Percentiles rank a stretch among this genome's conserved stretches.
phyloP scores from a whole-genome alignment of 1,140 invertebrate species.

The Pseudomyrmex gracilis region DNA sequence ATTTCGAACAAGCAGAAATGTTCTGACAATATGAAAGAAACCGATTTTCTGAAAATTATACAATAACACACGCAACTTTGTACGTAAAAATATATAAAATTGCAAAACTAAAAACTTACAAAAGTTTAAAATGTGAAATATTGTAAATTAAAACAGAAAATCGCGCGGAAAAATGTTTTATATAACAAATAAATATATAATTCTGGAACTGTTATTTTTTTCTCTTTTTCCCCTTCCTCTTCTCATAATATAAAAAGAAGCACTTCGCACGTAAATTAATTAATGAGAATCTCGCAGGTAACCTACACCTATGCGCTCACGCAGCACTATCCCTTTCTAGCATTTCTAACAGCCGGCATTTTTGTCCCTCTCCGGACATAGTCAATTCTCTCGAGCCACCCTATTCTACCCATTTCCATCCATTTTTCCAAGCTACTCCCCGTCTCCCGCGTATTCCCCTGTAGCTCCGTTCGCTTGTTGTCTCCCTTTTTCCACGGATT shows the following conservation, averaged over 20 bases:
- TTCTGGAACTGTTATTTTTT: no score
- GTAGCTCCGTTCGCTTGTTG: background rate
- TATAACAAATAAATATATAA: no score
- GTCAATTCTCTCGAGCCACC: constrained; percentile 25
- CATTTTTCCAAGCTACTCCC: constrained; percentile 30
- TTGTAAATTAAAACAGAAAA: no score
- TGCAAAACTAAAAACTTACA: no score
- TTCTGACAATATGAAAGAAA: background rate
- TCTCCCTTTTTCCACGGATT: constrained; percentile 9
- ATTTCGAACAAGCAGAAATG: background rate
- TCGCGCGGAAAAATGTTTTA: no score
- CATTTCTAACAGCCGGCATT: background rate
- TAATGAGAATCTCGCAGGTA: background rate
- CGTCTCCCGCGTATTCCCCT: background rate
- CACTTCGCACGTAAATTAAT: background rate
- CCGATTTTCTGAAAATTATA: background rate
- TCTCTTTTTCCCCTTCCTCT: no score
- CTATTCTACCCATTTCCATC: constrained; percentile 36
- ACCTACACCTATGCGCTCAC: background rate
- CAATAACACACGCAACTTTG: background rate
- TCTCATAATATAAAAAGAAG: no score
- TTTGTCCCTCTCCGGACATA: background rate
- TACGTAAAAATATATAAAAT: background rate
- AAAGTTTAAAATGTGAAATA: no score
- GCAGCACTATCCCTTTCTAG: constrained; percentile 11